These are phyloP conservation scores for Rhinichthys osculus DNA, from an alignment of 2,797 vertebrate species.

Conservation along the genomic window DNA sequence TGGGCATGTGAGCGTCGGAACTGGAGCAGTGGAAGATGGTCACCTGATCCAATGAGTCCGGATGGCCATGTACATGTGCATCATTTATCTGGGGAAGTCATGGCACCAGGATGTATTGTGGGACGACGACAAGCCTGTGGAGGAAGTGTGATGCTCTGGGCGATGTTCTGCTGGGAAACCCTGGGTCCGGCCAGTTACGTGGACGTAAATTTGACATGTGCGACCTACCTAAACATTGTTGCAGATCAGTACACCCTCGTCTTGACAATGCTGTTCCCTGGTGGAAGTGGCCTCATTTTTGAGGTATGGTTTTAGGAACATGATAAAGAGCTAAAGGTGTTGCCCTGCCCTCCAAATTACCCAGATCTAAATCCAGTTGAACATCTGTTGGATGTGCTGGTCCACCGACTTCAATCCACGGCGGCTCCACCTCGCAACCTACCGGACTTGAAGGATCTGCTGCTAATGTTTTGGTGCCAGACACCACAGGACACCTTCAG, in stretches of 20 bases:
- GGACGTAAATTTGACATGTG: background rate
- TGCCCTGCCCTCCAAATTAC: background rate
- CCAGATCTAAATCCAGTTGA: background rate
- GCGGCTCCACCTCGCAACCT: background rate
- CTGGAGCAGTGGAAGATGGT: background rate
- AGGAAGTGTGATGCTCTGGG: background rate
- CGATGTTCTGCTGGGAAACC: background rate
- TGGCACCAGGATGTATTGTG: background rate
- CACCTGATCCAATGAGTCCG: background rate
- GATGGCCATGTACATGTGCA: background rate
- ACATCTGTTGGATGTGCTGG: background rate
- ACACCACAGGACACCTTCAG: background rate
- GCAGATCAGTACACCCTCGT: background rate
- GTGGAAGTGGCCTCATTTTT: background rate
- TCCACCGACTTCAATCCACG: background rate
- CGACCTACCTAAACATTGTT: background rate
- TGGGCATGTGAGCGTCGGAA: background rate
- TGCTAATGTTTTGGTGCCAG: background rate
- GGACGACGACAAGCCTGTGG: background rate
- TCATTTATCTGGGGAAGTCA: background rate
- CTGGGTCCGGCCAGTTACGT: background rate
- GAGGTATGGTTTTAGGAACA: background rate
- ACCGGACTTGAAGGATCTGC: background rate
- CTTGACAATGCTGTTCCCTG: background rate
- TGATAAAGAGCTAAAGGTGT: background rate